phyloP scores from a whole-genome alignment of 2,888 invertebrate genomes.

The Cerceris rybyensis region DNA sequence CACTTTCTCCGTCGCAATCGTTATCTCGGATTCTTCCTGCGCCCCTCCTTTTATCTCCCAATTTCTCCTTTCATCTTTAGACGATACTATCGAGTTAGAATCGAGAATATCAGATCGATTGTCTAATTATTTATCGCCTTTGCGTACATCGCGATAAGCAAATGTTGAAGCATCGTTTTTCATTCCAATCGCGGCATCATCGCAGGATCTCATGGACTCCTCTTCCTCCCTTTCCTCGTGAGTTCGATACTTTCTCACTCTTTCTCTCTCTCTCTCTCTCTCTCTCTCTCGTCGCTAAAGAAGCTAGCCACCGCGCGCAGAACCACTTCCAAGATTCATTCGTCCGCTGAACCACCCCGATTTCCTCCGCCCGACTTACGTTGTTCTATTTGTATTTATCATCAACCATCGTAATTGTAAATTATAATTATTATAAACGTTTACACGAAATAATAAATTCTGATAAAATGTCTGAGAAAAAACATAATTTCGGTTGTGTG shows the following conservation, averaged over 20 bases:
- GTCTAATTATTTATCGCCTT: conserved; percentile 10
- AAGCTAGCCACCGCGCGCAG: conserved; percentile 33
- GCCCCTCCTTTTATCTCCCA: conserved; percentile 14
- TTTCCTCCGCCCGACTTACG: conserved; percentile 73
- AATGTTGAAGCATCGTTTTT: conserved; percentile 29
- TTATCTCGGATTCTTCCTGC: conserved; percentile 28
- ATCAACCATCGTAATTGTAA: conserved; percentile 82
- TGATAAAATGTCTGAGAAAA: conserved; percentile 81
- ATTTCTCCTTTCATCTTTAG: conserved; percentile 4
- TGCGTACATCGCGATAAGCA: conserved; percentile 16
- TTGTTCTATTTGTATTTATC: conserved; percentile 82
- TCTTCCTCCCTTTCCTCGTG: background rate
- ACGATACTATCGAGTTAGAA: conserved; percentile 1
- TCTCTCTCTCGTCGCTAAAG: conserved; percentile 12
- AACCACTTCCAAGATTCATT: conserved; percentile 37
- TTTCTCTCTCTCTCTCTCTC: conserved; percentile 5
- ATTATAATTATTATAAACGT: conserved; percentile 82
- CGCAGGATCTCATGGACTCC: background rate
- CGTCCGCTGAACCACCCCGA: conserved; percentile 49
- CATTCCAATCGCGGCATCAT: conserved; percentile 30
- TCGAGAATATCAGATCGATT: conserved; percentile 11
- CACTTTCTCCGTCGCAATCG: background rate
- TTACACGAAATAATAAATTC: conserved; percentile 82
- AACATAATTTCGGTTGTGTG: conserved; percentile 59
- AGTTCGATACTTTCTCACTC: conserved; percentile 1